phyloP scores from a whole-genome alignment of 2,797 vertebrate species.

The Ataeniobius toweri region DNA sequence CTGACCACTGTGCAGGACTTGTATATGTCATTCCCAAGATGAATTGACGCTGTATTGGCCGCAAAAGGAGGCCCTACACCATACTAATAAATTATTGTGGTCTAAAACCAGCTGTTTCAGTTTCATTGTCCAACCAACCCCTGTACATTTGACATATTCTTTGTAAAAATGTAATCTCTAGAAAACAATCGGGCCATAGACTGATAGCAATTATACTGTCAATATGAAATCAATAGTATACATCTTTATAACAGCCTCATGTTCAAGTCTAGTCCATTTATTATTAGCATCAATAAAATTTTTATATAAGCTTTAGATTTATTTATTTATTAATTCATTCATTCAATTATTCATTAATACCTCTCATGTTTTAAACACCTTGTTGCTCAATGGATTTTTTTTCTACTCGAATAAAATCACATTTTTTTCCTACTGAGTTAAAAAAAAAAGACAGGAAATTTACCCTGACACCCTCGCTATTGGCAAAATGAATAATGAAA shows the following conservation, averaged over 20 bases:
- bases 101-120: no score
- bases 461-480: background rate
- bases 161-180: no score
- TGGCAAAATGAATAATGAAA: slow-evolving; percentile 19
- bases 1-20: no score
- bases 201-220: no score
- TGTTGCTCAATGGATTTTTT: slow-evolving; percentile 4
- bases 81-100: no score
- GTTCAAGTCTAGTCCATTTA: background rate
- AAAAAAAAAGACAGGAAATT: slow-evolving; percentile 25
- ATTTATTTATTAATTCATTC: background rate
- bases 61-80: no score
- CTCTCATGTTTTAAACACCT: background rate
- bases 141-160: no score
- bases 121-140: no score
- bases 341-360: background rate
- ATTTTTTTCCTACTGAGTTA: slow-evolving; percentile 8
- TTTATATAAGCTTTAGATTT: background rate
- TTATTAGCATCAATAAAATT: background rate
- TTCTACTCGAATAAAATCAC: background rate
- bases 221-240: no score
- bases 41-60: no score
- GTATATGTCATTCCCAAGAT: no score
- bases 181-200: no score
- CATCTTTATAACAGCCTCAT: background rate